These are phyloP conservation scores for Carassius auratus DNA, from an alignment of 2,113 vertebrate genomes.

Conservation along the genomic window DNA sequence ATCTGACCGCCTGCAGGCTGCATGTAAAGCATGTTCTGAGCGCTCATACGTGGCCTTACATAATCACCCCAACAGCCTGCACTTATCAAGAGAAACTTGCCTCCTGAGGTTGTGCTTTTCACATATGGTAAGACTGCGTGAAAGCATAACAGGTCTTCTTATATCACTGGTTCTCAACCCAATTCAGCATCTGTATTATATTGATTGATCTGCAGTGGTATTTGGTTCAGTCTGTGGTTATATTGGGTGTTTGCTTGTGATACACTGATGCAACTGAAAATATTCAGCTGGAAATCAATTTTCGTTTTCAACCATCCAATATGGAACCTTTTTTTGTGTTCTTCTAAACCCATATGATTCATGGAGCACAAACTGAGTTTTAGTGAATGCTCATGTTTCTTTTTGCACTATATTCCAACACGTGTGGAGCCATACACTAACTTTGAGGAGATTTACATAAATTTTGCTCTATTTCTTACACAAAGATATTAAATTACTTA, in stretches of 20 bases:
- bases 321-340: neutral
- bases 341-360: neutral
- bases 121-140: conserved; percentile 16
- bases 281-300: neutral
- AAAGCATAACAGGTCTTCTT: conserved; percentile 29
- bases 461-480: neutral
- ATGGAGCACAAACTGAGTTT: neutral
- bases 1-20: conserved; percentile 22
- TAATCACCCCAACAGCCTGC: neutral
- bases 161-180: neutral
- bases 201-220: neutral
- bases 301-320: neutral
- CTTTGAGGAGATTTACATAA: neutral
- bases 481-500: neutral
- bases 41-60: conserved; percentile 19
- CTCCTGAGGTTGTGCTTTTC: neutral
- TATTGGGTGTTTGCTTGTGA: neutral
- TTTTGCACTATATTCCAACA: neutral
- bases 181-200: neutral
- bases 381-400: neutral
- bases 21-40: conserved; percentile 32
- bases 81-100: neutral
- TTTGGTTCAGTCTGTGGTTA: neutral
- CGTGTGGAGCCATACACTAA: neutral
- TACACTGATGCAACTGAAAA: neutral